A percentile compares a stretch with the other conserved stretches of the same genome.
phyloP scores from a whole-genome alignment of 2,888 invertebrate genomes.

The Didymodactylos carnosus region DNA sequence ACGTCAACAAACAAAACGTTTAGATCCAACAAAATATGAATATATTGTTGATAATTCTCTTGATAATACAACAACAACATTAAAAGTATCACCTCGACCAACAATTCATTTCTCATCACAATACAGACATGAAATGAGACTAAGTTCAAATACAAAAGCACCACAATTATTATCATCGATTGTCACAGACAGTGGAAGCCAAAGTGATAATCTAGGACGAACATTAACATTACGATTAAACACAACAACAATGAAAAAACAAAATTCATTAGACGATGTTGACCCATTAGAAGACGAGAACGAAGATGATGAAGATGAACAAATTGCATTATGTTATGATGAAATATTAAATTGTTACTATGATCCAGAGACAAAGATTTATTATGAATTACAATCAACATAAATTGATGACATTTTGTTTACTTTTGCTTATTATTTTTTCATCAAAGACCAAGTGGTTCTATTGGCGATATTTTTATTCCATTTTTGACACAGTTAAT shows the following conservation, averaged over 20 bases:
- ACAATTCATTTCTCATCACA: not conserved
- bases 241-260: not conserved
- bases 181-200: not conserved
- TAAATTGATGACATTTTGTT: no score
- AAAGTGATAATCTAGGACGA: not conserved
- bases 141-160: not conserved
- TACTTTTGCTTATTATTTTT: no score
- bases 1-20: not conserved
- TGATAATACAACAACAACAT: not conserved
- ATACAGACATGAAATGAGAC: not conserved
- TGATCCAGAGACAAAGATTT: not conserved
- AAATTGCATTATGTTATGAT: not conserved
- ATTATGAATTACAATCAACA: not conserved
- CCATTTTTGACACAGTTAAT: no score
- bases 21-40: not conserved
- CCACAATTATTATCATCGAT: not conserved
- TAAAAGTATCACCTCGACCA: not conserved
- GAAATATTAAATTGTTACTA: not conserved
- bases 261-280: not conserved
- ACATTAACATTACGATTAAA: not conserved
- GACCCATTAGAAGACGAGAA: not conserved
- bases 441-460: no score
- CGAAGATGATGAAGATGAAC: not conserved
- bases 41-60: not conserved
- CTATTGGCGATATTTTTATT: no score